Percentiles rank a stretch among this genome's conserved stretches.
Evolutionary conservation across 1,140 invertebrate genomes (phyloP).

Genomic region (Neodiprion fabricii): DNA sequence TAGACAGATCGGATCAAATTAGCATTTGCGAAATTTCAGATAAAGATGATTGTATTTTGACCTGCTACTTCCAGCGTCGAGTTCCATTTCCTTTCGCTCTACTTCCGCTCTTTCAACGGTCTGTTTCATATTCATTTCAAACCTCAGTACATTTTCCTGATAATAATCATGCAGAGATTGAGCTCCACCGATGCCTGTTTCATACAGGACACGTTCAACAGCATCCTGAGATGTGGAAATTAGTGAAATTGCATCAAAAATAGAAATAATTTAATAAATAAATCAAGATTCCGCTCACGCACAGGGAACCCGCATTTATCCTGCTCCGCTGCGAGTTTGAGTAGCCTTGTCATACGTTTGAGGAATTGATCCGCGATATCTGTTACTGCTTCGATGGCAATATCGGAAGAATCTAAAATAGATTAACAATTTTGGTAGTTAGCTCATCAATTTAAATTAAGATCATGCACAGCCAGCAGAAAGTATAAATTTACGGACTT

Average conservation of each 20-base stretch:
- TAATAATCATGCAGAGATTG: conserved; percentile 63
- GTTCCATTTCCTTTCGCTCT: conserved; percentile 60
- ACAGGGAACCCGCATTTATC: conserved; percentile 64
- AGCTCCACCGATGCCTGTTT: conserved; percentile 64
- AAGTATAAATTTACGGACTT: conserved; percentile 23
- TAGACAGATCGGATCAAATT: too few species aligned
- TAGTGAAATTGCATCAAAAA: conserved; percentile 15
- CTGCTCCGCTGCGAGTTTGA: conserved; percentile 63
- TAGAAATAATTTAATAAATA: conserved; percentile 12
- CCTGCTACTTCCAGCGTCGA: conserved; percentile 48
- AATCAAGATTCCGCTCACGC: conserved; percentile 30
- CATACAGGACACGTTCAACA: conserved; percentile 65
- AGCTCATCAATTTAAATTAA: conserved; percentile 7
- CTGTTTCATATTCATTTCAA: conserved; percentile 58
- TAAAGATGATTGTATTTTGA: conserved; percentile 27
- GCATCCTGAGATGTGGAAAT: conserved; percentile 56
- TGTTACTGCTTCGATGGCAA: conserved; percentile 63
- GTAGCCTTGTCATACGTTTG: conserved; percentile 60
- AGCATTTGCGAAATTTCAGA: too few species aligned
- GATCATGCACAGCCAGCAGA: not conserved
- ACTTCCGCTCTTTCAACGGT: conserved; percentile 57
- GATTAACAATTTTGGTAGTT: conserved; percentile 3
- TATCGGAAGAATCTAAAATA: conserved; percentile 55
- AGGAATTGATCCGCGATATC: conserved; percentile 64
- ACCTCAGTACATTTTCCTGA: conserved; percentile 61